These are phyloP conservation scores for Xylophagus ater DNA, from an alignment of 2,888 invertebrate genomes.

Conservation along the genomic window DNA sequence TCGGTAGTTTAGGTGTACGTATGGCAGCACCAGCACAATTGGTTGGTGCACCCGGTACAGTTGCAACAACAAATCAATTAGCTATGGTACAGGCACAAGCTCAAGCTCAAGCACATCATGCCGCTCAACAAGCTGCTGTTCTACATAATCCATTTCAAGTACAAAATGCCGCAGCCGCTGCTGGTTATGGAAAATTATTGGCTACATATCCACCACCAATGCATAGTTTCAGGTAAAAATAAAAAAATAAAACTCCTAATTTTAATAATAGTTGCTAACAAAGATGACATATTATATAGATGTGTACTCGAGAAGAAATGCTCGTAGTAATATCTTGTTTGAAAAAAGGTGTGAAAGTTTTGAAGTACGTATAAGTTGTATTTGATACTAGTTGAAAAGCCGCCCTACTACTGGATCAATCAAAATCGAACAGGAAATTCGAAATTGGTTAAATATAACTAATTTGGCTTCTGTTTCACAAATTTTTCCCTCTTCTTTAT, in stretches of 20 bases:
- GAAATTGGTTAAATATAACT: no score
- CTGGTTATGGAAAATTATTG: constrained; percentile 55
- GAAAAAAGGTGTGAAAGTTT: no score
- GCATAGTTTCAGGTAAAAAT: constrained; percentile 36
- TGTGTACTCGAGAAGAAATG: no score
- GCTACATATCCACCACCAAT: constrained; percentile 47
- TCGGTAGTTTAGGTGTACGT: constrained; percentile 59
- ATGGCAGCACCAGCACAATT: constrained; percentile 47
- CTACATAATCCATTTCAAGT: constrained; percentile 42
- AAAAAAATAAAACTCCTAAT: no score
- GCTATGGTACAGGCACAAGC: constrained; percentile 44
- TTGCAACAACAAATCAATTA: constrained; percentile 47
- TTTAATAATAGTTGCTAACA: not conserved
- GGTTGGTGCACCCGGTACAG: constrained; percentile 39
- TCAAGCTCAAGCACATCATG: constrained; percentile 36
- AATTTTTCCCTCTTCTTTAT: no score
- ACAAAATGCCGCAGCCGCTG: constrained; percentile 51
- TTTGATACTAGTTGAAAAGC: no score
- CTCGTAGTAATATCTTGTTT: no score
- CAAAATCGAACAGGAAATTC: no score
- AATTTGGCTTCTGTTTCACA: no score
- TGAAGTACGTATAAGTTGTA: no score
- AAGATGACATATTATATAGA: no score
- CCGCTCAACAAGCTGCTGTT: constrained; percentile 40
- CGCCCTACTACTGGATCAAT: no score